These are phyloP conservation scores for Palythoa grandis DNA, from an alignment of 92 coral and sea anemone species.

Conservation along the genomic window DNA sequence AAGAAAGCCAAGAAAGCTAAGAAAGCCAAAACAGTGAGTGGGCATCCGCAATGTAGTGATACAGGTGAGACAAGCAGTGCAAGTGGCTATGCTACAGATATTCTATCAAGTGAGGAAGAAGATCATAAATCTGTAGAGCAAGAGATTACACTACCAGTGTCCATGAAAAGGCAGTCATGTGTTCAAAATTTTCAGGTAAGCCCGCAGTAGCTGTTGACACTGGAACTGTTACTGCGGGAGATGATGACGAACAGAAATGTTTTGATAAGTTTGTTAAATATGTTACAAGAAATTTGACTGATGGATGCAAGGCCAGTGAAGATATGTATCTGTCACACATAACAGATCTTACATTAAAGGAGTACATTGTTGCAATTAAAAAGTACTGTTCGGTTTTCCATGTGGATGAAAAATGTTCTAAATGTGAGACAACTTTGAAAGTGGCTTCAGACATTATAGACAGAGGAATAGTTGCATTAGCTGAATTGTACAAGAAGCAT, in stretches of 20 bases:
- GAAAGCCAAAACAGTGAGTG: not conserved
- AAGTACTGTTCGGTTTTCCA: slow-evolving; percentile 32
- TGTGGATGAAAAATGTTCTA: slow-evolving; percentile 5
- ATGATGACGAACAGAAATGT: slow-evolving; percentile 21
- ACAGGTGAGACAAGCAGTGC: slow-evolving; percentile 28
- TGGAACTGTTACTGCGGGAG: slow-evolving; percentile 13
- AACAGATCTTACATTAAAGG: slow-evolving; percentile 39
- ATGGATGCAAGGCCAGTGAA: slow-evolving; percentile 38
- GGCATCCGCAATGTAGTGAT: not conserved
- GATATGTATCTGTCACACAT: no score
- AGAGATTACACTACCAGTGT: slow-evolving; percentile 5
- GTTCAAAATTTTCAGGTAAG: not conserved
- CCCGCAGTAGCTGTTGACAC: slow-evolving; percentile 8
- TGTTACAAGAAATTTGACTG: slow-evolving; percentile 35
- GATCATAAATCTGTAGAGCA: not conserved
- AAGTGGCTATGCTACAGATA: slow-evolving; percentile 6
- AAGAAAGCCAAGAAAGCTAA: not conserved
- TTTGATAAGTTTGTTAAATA: slow-evolving; percentile 39
- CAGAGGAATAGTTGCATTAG: slow-evolving; percentile 44
- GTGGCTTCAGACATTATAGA: slow-evolving; percentile 9
- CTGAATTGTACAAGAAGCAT: slow-evolving; percentile 40
- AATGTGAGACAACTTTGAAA: slow-evolving; percentile 15
- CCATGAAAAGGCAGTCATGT: not conserved
- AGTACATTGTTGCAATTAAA: slow-evolving; percentile 39
- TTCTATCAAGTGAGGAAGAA: slow-evolving; percentile 8